A percentile compares a stretch with the other conserved stretches of the same genome.
Evolutionary conservation across 2,888 invertebrate species (phyloP).

Genomic region (Troides oblongomaculatus): DNA sequence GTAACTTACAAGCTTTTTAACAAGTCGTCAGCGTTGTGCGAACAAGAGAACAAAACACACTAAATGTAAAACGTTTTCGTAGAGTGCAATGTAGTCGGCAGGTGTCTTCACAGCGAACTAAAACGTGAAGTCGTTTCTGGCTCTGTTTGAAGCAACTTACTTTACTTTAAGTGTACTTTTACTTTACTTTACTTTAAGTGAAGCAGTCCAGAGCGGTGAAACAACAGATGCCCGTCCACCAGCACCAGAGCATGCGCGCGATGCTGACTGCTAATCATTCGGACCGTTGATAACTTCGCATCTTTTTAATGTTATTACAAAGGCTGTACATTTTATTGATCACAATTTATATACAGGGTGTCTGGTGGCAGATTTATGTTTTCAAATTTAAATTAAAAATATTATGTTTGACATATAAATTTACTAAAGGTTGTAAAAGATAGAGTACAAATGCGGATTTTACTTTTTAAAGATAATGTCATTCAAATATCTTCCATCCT

Average conservation of each 20-base stretch:
- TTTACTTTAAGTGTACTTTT: too few species aligned
- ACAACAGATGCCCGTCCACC: constrained; percentile 24
- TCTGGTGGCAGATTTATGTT: too few species aligned
- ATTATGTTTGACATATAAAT: too few species aligned
- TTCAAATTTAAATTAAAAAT: too few species aligned
- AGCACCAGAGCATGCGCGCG: constrained; percentile 19
- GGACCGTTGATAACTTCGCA: background rate
- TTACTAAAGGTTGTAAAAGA: too few species aligned
- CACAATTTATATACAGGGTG: background rate
- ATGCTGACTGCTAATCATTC: background rate
- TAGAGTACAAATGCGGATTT: too few species aligned
- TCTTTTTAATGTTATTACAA: background rate
- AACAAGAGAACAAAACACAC: background rate
- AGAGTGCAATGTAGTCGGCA: constrained; percentile 6
- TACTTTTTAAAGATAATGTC: too few species aligned
- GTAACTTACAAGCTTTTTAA: too few species aligned
- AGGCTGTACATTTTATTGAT: background rate
- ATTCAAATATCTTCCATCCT: too few species aligned
- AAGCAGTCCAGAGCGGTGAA: constrained; percentile 23
- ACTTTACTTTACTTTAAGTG: background rate
- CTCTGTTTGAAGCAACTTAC: background rate
- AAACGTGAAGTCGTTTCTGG: background rate
- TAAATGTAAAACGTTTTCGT: background rate
- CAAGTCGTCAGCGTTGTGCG: background rate
- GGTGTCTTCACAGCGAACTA: constrained; percentile 9